Evolutionary conservation across 2,113 vertebrate species (phyloP), one percentile per base, ranked within the genome.

Genomic region (Eubucco bourcierii): DNA sequence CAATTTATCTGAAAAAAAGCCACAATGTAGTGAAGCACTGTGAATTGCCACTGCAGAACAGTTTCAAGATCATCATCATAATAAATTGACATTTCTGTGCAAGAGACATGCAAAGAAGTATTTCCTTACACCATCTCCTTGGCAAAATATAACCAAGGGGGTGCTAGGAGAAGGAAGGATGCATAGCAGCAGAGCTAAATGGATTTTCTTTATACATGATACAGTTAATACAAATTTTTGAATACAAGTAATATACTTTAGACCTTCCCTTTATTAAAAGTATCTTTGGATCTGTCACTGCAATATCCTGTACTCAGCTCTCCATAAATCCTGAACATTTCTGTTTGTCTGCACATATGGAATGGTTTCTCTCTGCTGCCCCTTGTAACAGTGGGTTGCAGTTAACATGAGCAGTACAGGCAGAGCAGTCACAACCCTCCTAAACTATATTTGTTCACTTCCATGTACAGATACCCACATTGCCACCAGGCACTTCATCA

Each of bases 401-500:
- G 50, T 52, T 52, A 52, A 52, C 50, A 52, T 52, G 12, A 52
- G 23, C 50, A 25, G 50, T 24, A 52, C 50, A 52, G 21, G 24
- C 50, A 52, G 50, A 52, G 9, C 66, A 44, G 27, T 9, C 34
- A 12, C 7, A 41, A 27, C 11, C 10, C 59, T 58, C n/a, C 58
- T 14, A 2, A n/a, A 29, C 15, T 28, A 3, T 5, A 23, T 17
- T 5, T 37, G 25, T 4, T 76, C 55, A 56, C 21, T 24, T 13
- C 4, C 3, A 8, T 1, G 39, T 12, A 4, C 59, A 82, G 55
- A n/a, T 2, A 25, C 0, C 37, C 23, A 5, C 3, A 5, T 6
- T 28, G 39, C 10, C 63, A 44, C 23, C 67, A 8, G 1, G 47
- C 33, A 52, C 27, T 11, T 33, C 53, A 3, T 16, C 10, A 34